Evolutionary conservation across 1,140 invertebrate species (phyloP).

Genomic region (Atta cephalotes): DNA sequence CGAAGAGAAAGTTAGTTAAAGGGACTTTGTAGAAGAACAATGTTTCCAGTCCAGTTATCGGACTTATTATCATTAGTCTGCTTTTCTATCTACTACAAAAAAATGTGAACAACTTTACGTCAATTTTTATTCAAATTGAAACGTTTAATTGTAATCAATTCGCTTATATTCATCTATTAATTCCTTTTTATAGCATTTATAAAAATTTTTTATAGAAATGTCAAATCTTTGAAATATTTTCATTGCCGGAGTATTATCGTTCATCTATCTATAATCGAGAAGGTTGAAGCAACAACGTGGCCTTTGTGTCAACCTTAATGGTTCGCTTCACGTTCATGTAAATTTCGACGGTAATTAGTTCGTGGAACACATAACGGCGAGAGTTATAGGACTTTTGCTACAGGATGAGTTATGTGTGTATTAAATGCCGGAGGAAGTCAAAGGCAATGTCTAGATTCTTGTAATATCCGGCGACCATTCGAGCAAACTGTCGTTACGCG

Average conservation of each 20-base stretch:
- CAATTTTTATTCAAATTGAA: neutral
- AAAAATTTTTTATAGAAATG: neutral
- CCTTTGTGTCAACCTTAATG: slow-evolving; percentile 56
- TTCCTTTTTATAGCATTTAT: neutral
- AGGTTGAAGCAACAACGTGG: slow-evolving; percentile 34
- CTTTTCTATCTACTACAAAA: slow-evolving; percentile 38
- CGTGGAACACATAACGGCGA: slow-evolving; percentile 35
- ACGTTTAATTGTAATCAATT: slow-evolving; percentile 8
- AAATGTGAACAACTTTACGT: neutral
- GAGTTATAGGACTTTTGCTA: slow-evolving; percentile 10
- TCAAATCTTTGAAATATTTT: slow-evolving; percentile 5
- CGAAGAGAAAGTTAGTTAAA: slow-evolving; percentile 61
- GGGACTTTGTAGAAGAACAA: slow-evolving; percentile 53
- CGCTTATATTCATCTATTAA: slow-evolving; percentile 6
- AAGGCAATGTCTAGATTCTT: slow-evolving; percentile 56
- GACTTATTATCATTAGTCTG: slow-evolving; percentile 66
- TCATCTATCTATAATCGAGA: slow-evolving; percentile 51
- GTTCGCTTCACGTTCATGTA: slow-evolving; percentile 45
- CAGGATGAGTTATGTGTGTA: slow-evolving; percentile 41
- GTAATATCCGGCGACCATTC: slow-evolving; percentile 48
- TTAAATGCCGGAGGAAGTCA: slow-evolving; percentile 52
- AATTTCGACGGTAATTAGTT: slow-evolving; percentile 59
- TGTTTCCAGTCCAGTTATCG: slow-evolving; percentile 64
- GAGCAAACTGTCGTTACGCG: slow-evolving; percentile 16
- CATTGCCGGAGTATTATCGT: slow-evolving; percentile 22